A percentile compares a stretch with the other conserved stretches of the same genome.
phyloP scores from a whole-genome alignment of 2,888 invertebrate genomes.

The Eurytoma californica region DNA sequence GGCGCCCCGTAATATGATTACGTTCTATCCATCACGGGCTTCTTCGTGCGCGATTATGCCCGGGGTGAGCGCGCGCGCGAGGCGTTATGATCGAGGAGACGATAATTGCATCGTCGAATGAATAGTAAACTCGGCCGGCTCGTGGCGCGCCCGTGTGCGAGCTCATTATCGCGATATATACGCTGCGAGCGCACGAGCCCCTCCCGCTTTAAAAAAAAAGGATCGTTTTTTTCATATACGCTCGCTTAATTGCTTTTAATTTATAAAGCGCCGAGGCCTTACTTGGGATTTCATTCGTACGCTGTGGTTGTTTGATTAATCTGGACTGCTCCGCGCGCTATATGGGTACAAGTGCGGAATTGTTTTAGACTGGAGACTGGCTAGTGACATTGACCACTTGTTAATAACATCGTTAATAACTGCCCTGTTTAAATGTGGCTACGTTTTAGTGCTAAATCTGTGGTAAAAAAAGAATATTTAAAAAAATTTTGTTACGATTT shows the following conservation, averaged over 20 bases:
- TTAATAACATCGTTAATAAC: no score
- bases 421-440: no score
- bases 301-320: no score
- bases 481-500: no score
- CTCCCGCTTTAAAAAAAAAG: not conserved
- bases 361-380: no score
- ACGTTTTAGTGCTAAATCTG: no score
- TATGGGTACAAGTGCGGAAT: no score
- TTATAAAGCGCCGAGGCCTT: not conserved
- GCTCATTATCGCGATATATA: constrained; percentile 21
- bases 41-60: constrained; percentile 29
- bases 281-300: no score
- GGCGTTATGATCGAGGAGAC: constrained; percentile 64
- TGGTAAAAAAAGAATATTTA: no score
- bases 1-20: constrained; percentile 71
- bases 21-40: constrained; percentile 62
- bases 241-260: constrained; percentile 27
- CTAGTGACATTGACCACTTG: no score
- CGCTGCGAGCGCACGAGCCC: not conserved
- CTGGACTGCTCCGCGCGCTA: no score
- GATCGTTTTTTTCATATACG: not conserved
- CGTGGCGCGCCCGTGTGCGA: constrained; percentile 18
- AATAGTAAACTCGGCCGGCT: constrained; percentile 29
- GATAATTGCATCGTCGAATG: constrained; percentile 45
- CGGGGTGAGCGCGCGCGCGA: constrained; percentile 1